Evolutionary conservation across 2,888 invertebrate species (phyloP).

Genomic region (Galerucella calmariensis): DNA sequence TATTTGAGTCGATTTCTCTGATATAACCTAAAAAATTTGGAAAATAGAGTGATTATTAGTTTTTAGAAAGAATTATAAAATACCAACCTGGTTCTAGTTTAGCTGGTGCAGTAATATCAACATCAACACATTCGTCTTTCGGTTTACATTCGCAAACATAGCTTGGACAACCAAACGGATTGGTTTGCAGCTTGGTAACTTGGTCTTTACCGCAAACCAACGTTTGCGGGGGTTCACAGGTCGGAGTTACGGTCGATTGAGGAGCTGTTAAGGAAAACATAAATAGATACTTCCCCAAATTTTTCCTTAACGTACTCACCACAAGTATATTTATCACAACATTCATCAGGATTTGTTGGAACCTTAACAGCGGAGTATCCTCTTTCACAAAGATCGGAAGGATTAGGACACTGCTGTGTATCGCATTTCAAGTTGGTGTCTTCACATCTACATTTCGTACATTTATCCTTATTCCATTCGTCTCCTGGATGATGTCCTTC

Average conservation of each 20-base stretch:
- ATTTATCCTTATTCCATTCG: constrained; percentile 76
- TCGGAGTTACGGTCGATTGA: constrained; percentile 57
- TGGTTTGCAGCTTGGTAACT: constrained; percentile 74
- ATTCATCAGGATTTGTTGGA: constrained; percentile 69
- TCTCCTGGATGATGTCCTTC: constrained; percentile 77
- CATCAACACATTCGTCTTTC: constrained; percentile 73
- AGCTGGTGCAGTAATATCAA: constrained; percentile 62
- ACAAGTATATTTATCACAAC: constrained; percentile 79
- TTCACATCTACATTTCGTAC: constrained; percentile 79
- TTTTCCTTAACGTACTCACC: constrained; percentile 63
- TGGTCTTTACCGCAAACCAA: constrained; percentile 79
- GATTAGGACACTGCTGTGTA: constrained; percentile 69
- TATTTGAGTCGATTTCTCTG: constrained; percentile 66
- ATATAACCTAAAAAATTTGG: constrained; percentile 28
- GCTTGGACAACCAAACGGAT: constrained; percentile 75
- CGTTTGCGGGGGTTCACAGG: constrained; percentile 75
- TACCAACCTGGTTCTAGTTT: constrained; percentile 68
- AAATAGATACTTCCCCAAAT: no score
- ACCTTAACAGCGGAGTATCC: constrained; percentile 69
- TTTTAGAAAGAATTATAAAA: background rate
- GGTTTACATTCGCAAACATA: constrained; percentile 85
- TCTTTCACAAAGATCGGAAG: constrained; percentile 71
- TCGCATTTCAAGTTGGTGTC: constrained; percentile 73
- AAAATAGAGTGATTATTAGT: no score
- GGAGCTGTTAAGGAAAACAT: constrained; percentile 45